Evolutionary conservation across 2,797 vertebrate genomes (phyloP).

Genomic region (Gymnopithys bicolor): DNA sequence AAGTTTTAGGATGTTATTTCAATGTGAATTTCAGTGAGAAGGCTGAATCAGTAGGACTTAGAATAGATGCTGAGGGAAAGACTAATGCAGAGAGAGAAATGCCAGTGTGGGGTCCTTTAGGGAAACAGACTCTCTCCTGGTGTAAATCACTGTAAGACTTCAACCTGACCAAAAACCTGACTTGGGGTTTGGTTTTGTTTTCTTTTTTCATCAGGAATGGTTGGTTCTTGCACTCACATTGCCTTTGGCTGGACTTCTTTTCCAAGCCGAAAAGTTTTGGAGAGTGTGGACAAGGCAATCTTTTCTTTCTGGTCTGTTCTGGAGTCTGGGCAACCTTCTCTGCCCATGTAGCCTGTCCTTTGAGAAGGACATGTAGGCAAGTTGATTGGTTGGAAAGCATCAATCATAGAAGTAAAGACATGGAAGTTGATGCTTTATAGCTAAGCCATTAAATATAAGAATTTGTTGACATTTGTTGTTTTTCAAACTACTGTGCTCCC

Average conservation of each 20-base stretch:
- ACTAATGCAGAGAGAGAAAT: not conserved
- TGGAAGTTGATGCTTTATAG: not conserved
- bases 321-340: not conserved
- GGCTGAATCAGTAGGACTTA: not conserved
- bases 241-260: not conserved
- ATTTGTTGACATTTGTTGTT: not conserved
- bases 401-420: not conserved
- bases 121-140: not conserved
- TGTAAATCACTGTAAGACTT: not conserved
- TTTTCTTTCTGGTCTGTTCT: not conserved
- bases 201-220: not conserved
- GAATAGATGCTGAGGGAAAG: not conserved
- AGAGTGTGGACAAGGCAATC: not conserved
- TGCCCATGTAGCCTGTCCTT: not conserved
- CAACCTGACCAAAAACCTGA: not conserved
- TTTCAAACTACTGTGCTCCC: not conserved
- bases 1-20: not conserved
- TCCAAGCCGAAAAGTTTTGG: not conserved
- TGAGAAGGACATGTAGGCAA: not conserved
- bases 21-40: not conserved
- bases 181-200: not conserved
- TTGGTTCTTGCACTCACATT: not conserved
- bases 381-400: not conserved
- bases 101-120: rapidly evolving
- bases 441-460: not conserved